Base-by-base conservation (phyloP, 2,113 vertebrate species). In the Hemichromis elongatus region DNA sequence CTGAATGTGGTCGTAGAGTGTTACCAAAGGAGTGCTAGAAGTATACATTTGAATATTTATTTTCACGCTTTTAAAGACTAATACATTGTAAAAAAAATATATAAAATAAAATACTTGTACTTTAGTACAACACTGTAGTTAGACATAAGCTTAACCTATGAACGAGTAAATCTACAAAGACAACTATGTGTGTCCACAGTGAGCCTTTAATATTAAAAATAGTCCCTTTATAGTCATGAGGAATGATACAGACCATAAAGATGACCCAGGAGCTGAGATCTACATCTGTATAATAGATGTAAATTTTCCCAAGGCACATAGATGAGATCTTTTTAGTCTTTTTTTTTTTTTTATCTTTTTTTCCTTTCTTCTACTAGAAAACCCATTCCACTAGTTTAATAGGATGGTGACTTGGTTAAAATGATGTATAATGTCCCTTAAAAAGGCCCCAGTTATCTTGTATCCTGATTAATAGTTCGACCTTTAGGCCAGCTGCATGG, bases 401-500 rank as follows among this genome's bases (percentile, higher is more conserved):
- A 88, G 57, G 59, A 11, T 75, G 82, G 35, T 26, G 82, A 35
- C 68, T 61, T 30, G 42, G 53, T 12, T 63, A 87, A 56, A 79
- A 83, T 63, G 37, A 54, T 77, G 21, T 89, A 42, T 83, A 86
- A 86, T 84, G 40, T 78, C 42, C 84, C 81, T 35, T 26, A 83
- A 75, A 86, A 47, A 56, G 77, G 55, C 66, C 47, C 21, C 13
- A 73, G 85, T 92, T 91, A 88, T 93, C 89, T 90, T n/a, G 5
- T 59, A 77, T 78, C 77, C 55, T 82, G 86, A 91, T 88, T 86
- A 88, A 84, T 81, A 59, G 57, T 54, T 53, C 19, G 77, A 92
- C 91, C 91, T 94, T 92, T 92, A 84, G 81, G 75, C 77, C 47
- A 24, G 70, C 80, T 83, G 79, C 84, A 75, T 35, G 7, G 81